Evolutionary conservation across 2,888 invertebrate genomes (phyloP), one percentile per base, ranked within the genome.

Genomic region (Osedax fenrisi): DNA sequence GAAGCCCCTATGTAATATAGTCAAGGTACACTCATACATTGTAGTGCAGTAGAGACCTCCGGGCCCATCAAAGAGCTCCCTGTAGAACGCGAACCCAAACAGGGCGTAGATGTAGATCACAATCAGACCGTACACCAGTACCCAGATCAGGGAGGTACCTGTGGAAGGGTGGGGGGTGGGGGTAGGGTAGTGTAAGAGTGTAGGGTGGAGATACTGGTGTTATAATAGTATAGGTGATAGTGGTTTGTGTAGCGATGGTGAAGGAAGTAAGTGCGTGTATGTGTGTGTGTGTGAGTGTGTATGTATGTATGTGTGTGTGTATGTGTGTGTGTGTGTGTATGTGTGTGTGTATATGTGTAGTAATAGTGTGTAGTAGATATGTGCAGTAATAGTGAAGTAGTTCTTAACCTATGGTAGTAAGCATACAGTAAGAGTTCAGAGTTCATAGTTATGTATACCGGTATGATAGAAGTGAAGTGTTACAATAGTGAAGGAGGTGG

Each of bases 91-190:
- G 75, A 84, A 84, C 66, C 78, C 78, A 26, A 82, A 73, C 76
- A 84, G 76, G 0, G 82, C 80, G 76, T 81, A 83, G 73, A 82
- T 81, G 78, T 80, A 83, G 76, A 84, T 79, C 64, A 84, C 77
- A 26, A 80, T 79, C 26, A 82, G 73, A 22, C 81, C 81, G 23
- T 82, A 79, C 23, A 83, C 72, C 21, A 80, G 81, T 3, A 84
- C 83, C 80, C 81, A 78, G 66, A 83, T 75, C 78, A 84, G 78
- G 0, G 83, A 83, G 27, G 77, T 76, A 17, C 83, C 84, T 41
- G 17, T 5, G 41, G 41, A 17, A 5, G 17, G 41, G 41, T 10
- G 41, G 41, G 41, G 41, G 41, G 41, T 41, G 41, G 41, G 41
- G 41, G 10, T 41, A 17, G 5, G 10, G 41, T 41, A 41, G 41